A percentile compares a stretch with the other conserved stretches of the same genome.
Conservation (phyloP, 2,888 invertebrate species). For the Dendrolimus pini region DNA sequence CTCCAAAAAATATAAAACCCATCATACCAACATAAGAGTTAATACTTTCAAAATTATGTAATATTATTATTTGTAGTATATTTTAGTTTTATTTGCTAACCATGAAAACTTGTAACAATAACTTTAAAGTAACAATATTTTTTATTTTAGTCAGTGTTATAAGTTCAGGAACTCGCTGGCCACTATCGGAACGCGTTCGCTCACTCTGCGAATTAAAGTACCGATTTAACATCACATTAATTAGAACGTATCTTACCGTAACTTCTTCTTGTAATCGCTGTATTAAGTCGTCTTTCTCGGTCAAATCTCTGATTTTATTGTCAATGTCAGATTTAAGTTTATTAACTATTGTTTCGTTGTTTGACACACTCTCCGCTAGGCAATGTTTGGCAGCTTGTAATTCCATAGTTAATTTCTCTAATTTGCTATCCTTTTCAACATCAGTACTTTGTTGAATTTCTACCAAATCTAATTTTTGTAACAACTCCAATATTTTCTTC, state of each 20-base stretch:
- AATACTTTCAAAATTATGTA: too few species aligned
- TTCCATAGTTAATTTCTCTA: constrained; percentile 61
- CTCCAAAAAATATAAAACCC: too few species aligned
- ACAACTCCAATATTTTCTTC: constrained; percentile 46
- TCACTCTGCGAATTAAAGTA: too few species aligned
- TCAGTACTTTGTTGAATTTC: constrained; percentile 55
- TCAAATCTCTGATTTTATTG: constrained; percentile 54
- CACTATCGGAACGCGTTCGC: too few species aligned
- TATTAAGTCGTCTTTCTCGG: constrained; percentile 53
- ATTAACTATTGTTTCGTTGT: constrained; percentile 50
- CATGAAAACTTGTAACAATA: too few species aligned
- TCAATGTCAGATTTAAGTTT: constrained; percentile 54
- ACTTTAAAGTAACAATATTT: too few species aligned
- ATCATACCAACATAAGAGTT: too few species aligned
- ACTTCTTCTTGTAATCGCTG: constrained; percentile 56
- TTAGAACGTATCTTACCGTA: constrained; percentile 36
- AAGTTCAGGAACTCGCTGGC: too few species aligned
- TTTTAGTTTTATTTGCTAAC: too few species aligned
- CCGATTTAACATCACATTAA: too few species aligned
- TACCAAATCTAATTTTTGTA: constrained; percentile 61
- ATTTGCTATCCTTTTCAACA: constrained; percentile 53
- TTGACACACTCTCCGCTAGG: constrained; percentile 45
- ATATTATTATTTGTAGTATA: too few species aligned
- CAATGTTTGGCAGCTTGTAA: constrained; percentile 54
- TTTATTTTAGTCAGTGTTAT: too few species aligned